Evolutionary conservation across 1,140 invertebrate genomes (phyloP), one percentile per base, ranked within the genome.

Genomic region (Gonatopus flavifemur): DNA sequence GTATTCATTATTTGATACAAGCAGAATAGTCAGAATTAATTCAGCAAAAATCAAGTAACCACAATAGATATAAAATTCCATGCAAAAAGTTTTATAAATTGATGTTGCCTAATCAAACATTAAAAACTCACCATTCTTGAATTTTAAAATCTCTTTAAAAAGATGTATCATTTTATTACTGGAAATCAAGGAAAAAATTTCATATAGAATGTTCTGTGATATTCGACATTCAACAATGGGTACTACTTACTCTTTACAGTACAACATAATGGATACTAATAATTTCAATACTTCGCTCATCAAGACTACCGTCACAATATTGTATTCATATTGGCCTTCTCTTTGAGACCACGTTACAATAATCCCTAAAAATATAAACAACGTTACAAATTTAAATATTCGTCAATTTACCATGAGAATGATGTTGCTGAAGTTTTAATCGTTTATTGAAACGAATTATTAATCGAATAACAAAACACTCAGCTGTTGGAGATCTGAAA

Each of bases 211-310:
- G 13, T 22, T 37, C 7, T 33, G 19, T 10, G 16, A 52, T 42
- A 5, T 43, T 24, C 18, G 43, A 7, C 20, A 38, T 18, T 28
- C 15, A 30, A 30, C 15, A 22, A 24, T 36, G n/a, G n/a, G n/a
- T n/a, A 35, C 30, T 49, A 83, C 83, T 81, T 80, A 87, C 85
- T 88, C 82, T 68, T 80, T 80, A 55, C 84, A 87, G 72, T 91
- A 96, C 3, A 94, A 71, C 43, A 77, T 52, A 20, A 81, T 68
- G 1, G 91, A 93, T 31, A 86, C 77, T 10, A 92, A 39, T 32
- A 97, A 78, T 77, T 98, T 98, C 7, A 94, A 68, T 21, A 90
- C 78, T 82, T 98, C 94, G 8, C 91, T 94, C 37, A 94, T 72
- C 42, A 96, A 79, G 19, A 97, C 93, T 19, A 93, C 93, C 18